These are phyloP conservation scores for Gryon sp. DNA, from an alignment of 1,140 invertebrate genomes.

Conservation along the genomic window DNA sequence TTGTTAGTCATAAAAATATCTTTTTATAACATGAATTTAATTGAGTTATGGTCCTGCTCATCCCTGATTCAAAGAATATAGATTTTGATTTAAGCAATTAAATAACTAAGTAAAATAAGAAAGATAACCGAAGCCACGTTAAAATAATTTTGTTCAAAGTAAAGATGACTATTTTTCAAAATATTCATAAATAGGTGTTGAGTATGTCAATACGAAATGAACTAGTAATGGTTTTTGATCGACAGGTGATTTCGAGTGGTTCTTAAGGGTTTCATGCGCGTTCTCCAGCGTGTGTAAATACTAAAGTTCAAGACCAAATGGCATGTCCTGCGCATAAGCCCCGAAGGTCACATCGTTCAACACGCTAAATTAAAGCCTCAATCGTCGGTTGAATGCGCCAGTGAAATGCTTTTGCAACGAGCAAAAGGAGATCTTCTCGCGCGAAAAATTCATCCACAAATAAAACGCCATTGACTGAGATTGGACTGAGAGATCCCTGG, in stretches of 20 bases:
- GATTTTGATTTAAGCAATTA: no score
- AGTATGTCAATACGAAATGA: no score
- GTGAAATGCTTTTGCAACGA: constrained; percentile 52
- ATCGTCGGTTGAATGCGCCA: constrained; percentile 20
- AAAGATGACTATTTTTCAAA: no score
- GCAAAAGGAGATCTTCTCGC: constrained; percentile 24
- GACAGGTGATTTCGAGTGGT: constrained; percentile 49
- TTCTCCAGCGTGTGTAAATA: constrained; percentile 47
- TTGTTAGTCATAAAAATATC: no score
- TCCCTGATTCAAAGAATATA: no score
- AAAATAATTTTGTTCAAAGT: no score
- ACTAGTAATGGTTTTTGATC: constrained; percentile 49
- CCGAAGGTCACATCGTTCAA: constrained; percentile 54
- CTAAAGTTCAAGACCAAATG: constrained; percentile 59
- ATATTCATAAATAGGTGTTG: no score
- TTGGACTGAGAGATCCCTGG: constrained; percentile 36
- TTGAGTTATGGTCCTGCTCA: no score
- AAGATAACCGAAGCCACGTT: no score
- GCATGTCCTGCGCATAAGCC: constrained; percentile 57
- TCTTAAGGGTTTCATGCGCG: constrained; percentile 46
- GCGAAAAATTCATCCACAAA: constrained; percentile 53
- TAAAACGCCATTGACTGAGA: constrained; percentile 32
- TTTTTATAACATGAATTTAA: no score
- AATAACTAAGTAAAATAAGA: no score
- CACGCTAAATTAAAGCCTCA: constrained; percentile 63